Base-by-base conservation (phyloP, 1,140 invertebrate species). In the Drosophila micromelanica region DNA sequence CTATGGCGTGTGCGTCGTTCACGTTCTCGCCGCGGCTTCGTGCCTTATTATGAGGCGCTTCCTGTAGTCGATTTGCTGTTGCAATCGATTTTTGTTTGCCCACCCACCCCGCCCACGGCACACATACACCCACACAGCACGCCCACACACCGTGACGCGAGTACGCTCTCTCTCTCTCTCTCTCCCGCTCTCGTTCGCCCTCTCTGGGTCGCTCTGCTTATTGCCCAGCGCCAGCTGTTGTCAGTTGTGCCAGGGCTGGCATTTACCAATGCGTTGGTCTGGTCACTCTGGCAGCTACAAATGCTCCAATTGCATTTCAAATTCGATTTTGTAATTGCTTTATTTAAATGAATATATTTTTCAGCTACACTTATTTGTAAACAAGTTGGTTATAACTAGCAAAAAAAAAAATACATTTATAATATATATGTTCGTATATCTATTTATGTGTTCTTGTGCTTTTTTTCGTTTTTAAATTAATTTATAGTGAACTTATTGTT, bases 401-500 rank as follows among this genome's bases (percentile, higher is more conserved):
- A 67, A 74, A 67, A 78, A 84, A 76, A 86, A 85, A 46, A 57
- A 51, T 32, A 7, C 17, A 43, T 61, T 56, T 45, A 73, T 51
- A 38, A 55, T 48, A 42, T 76, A 52, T 49, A n/a, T 46, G 38
- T 48, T 52, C 57, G 23, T 64, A 51, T 48, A 35, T 60, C 46
- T 52, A 49, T 52, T 9, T 38, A 38, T 43, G 38, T 46, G 17
- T 3, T 32, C 23, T 17, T 42, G 9, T 62, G 59, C 7, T 17
- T 27, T 27, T 27, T 27, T 27, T 27, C 5, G 32, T 8, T 35
- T 35, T 46, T 12, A 48, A 60, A 71, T 69, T 70, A 81, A 65
- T 65, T 81, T 89, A 87, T 82, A 77, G 78, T 84, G 75, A 87
- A 80, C 82, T 87, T 87, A 87, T 79, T 82, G 37, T 82, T 87